Evolutionary conservation across 2,888 invertebrate species (phyloP).

Genomic region (Terebella lapidaria): DNA sequence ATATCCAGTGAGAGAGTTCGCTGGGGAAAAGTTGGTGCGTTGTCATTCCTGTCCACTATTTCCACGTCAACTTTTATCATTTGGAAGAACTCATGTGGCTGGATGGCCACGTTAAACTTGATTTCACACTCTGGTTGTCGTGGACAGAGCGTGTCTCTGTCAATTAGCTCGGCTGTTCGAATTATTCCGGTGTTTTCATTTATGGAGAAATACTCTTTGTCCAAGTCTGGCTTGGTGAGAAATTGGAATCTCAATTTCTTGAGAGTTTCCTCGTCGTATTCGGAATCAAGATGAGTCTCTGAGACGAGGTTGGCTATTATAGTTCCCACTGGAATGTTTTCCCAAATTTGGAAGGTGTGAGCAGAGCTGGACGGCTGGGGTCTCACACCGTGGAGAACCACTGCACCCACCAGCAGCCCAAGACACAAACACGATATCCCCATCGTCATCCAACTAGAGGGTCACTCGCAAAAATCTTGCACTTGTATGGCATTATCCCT

Average conservation of each 20-base stretch:
- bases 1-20: conserved; percentile 13
- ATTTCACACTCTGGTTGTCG: conserved; percentile 15
- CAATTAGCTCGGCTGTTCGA: conserved; percentile 17
- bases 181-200: conserved; percentile 22
- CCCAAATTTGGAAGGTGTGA: conserved; percentile 26
- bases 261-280: conserved; percentile 8
- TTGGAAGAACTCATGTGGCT: conserved; percentile 17
- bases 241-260: conserved; percentile 19
- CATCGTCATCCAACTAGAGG: no score
- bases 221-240: conserved; percentile 16
- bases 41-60: conserved; percentile 26
- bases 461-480: no score
- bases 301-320: conserved; percentile 32
- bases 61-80: conserved; percentile 24
- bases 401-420: no score
- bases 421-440: no score
- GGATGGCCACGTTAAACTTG: conserved; percentile 22
- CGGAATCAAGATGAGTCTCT: conserved; percentile 45
- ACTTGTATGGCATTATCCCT: no score
- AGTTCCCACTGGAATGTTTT: conserved; percentile 34
- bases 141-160: conserved; percentile 26
- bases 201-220: conserved; percentile 19
- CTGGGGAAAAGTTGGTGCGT: conserved; percentile 22
- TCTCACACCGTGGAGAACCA: no score
- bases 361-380: no score